Base-by-base conservation (phyloP, 2,888 invertebrate species). In the Spodoptera picta region DNA sequence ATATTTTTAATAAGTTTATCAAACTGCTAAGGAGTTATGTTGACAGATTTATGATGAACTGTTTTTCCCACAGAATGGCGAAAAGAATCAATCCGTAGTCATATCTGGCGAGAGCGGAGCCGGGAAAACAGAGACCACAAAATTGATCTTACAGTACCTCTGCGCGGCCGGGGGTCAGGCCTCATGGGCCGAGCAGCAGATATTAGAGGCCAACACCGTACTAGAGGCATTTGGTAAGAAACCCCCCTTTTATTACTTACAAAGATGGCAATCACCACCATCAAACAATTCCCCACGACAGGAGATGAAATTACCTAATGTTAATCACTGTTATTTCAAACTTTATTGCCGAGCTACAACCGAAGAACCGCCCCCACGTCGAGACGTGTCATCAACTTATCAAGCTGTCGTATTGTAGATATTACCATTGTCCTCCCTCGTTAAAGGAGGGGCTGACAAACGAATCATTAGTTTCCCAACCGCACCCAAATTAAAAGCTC, bases 171-270 rank as follows among this genome's bases (percentile, higher is more conserved):
- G 97, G 7, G 94, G 93, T 0, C 94, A 94, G 70, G 93, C 94
- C 14, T 97, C 98, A 1, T 98, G 98, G 98, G 98, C 98, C n/a
- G 98, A 98, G 86, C 98, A 98, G 87, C 98, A 98, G 94, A 98
- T 98, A 80, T 95, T 98, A 27, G 98, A 98, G 90, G 98, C 98
- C 6, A 98, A 98, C 87, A 98, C 98, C 12, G 98, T 98, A 75
- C 94, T 98, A 51, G 98, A 98, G 93, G 98, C 98, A 44, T 98
- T 98, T 87, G 98, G 98, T 98, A 94, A 95, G 95, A n/a, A 0
- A 12, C 36, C 36, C 36, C 4, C 36, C 36, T 36, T 36, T 36
- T 27, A 27, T 27, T 27, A 27, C 1, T 36, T 36, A 36, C 36
- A 36, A 5, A 36, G 36, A 36, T 36, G 1, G 7, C 36, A 36